phyloP scores from a whole-genome alignment of 1,140 invertebrate genomes.

The Diorhabda sublineata region DNA sequence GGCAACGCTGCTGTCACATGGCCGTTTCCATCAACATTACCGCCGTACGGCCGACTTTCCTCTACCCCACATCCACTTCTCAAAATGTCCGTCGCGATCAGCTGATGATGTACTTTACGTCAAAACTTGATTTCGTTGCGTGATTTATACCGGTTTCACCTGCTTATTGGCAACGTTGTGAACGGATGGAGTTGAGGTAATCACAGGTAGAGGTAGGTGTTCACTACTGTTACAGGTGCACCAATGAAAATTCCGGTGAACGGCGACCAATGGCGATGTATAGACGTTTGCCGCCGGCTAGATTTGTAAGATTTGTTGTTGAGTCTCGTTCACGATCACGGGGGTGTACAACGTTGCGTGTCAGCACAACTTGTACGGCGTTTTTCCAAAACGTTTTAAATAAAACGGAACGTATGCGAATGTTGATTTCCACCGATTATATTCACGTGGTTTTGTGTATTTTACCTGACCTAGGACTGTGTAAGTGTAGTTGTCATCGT shows the following conservation, averaged over 20 bases:
- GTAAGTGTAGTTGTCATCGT: constrained; percentile 19
- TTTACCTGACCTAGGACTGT: constrained; percentile 15
- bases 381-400: neutral
- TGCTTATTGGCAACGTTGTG: constrained; percentile 16
- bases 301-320: constrained; percentile 1
- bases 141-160: constrained; percentile 9
- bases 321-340: neutral
- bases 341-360: neutral
- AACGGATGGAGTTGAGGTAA: constrained; percentile 8
- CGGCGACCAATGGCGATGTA: constrained; percentile 45
- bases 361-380: neutral
- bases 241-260: constrained; percentile 39
- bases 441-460: neutral
- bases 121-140: constrained; percentile 4
- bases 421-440: no score
- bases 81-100: constrained; percentile 41
- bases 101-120: constrained; percentile 32
- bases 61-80: constrained; percentile 3
- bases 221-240: constrained; percentile 43
- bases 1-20: constrained; percentile 8
- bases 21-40: constrained; percentile 5
- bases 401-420: no score
- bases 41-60: constrained; percentile 1
- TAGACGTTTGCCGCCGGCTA: constrained; percentile 25
- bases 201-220: constrained; percentile 42